These are phyloP conservation scores for Julus scandinavius DNA, from an alignment of 2,888 invertebrate genomes.

Conservation along the genomic window DNA sequence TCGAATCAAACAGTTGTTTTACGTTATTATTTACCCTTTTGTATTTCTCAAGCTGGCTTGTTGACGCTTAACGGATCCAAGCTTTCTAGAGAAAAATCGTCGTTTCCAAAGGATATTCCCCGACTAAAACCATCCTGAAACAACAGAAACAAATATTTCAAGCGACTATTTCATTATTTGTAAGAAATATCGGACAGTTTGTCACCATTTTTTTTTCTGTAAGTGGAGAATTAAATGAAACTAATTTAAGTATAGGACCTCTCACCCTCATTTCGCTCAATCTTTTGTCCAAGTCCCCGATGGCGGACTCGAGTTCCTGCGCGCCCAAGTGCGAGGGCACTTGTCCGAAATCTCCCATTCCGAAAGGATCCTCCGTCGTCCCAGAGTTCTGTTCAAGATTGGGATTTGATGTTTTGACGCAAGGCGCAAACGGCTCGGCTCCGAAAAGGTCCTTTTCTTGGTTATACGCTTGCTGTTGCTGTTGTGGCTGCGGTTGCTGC, in stretches of 20 bases:
- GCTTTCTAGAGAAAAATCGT: slow-evolving; percentile 94
- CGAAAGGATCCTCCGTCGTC: slow-evolving; percentile 76
- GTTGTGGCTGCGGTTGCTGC: neutral
- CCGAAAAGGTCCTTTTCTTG: slow-evolving; percentile 79
- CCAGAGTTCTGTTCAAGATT: slow-evolving; percentile 55
- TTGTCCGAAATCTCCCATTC: slow-evolving; percentile 78
- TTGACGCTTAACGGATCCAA: slow-evolving; percentile 87
- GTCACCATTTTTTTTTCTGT: no score
- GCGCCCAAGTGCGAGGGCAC: slow-evolving; percentile 61
- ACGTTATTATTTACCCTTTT: neutral
- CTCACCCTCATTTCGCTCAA: slow-evolving; percentile 86
- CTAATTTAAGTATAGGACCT: no score
- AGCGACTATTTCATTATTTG: no score
- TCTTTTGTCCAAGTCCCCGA: slow-evolving; percentile 82
- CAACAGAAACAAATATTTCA: slow-evolving; percentile 56
- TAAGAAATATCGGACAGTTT: no score
- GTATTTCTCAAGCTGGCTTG: neutral
- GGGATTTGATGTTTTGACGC: slow-evolving; percentile 65
- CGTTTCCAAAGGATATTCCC: slow-evolving; percentile 87
- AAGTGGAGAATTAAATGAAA: no score
- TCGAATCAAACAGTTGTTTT: neutral
- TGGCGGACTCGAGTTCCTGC: slow-evolving; percentile 77
- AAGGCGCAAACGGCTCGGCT: slow-evolving; percentile 77
- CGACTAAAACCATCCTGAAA: slow-evolving; percentile 88
- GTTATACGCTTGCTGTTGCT: slow-evolving; percentile 59